Base-by-base conservation (phyloP, 1,140 invertebrate species). In the Drosophila mayri region DNA sequence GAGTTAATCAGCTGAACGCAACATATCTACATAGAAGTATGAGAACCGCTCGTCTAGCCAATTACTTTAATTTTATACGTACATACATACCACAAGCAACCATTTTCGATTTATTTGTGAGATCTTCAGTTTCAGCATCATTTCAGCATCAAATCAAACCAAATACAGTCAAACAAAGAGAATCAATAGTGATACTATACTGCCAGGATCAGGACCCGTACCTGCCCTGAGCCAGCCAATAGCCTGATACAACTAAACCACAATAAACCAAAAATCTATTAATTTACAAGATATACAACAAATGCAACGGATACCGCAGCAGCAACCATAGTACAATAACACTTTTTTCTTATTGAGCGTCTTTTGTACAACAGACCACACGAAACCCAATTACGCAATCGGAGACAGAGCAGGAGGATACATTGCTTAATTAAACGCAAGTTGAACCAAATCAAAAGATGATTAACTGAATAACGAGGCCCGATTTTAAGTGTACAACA, bases 281-380 rank as follows among this genome's bases (percentile, higher is more conserved):
- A 40, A 68, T 88, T 90, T 88, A 81, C 79, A 80, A 80, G 44
- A 79, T 67, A 79, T 65, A 81, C 76, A 87, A 88, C 84, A 88
- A 80, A 59, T 79, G 76, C 81, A 67, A 83, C 76, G 71, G 72
- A 66, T 80, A 83, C 80, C 79, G 79, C 83, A 87, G 75, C 68
- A 73, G 86, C 76, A 91, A 91, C 88, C 83, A 91, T 85, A 91
- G 87, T 91, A 91, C 87, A 91, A 91, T 88, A 88, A 88, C 65
- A 81, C 63, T 68, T 81, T 90, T 90, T 85, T 90, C 85, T 85
- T 81, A 85, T 79, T 79, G 74, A 90, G 47, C 71, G 70, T 81
- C 64, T 90, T 90, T 90, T 79, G 84, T 81, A 81, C 81, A 81
- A 41, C 63, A 76, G 66, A 76, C 77, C 61, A 60, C 50, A 64